These are phyloP conservation scores for Neoarius graeffei DNA, from an alignment of 2,113 vertebrate species.

Conservation along the genomic window DNA sequence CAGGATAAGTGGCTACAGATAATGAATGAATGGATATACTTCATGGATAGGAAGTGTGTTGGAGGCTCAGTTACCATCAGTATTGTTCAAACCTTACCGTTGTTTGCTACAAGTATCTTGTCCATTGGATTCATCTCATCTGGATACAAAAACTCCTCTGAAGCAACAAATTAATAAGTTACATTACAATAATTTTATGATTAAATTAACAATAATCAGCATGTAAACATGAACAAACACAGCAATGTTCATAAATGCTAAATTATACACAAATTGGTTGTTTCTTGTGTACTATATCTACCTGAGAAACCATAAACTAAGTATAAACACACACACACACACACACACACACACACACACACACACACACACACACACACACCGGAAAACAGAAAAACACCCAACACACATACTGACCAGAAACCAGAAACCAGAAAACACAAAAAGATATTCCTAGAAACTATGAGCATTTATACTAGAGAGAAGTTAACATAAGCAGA, in stretches of 20 bases:
- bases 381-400: too few relatives aligned
- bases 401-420: not conserved
- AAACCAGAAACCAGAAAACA: too few relatives aligned
- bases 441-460: too few relatives aligned
- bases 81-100: constrained; percentile 59
- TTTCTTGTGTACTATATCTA: not conserved
- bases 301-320: not conserved
- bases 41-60: too few relatives aligned
- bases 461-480: too few relatives aligned
- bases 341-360: not conserved
- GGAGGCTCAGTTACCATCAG: not conserved
- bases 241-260: not conserved
- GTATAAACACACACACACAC: not conserved
- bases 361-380: not conserved
- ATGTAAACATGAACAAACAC: not conserved
- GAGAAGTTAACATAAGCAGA: too few relatives aligned
- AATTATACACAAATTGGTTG: not conserved
- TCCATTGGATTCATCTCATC: constrained; percentile 73
- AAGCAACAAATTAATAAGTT: not conserved
- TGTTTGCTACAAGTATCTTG: constrained; percentile 70
- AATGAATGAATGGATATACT: too few relatives aligned
- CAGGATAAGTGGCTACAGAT: too few relatives aligned
- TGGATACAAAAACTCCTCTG: constrained; percentile 42
- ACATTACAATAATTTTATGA: not conserved
- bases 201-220: not conserved